Evolutionary conservation across 1,140 invertebrate species (phyloP).

Genomic region (Cyphomyrmex costatus): DNA sequence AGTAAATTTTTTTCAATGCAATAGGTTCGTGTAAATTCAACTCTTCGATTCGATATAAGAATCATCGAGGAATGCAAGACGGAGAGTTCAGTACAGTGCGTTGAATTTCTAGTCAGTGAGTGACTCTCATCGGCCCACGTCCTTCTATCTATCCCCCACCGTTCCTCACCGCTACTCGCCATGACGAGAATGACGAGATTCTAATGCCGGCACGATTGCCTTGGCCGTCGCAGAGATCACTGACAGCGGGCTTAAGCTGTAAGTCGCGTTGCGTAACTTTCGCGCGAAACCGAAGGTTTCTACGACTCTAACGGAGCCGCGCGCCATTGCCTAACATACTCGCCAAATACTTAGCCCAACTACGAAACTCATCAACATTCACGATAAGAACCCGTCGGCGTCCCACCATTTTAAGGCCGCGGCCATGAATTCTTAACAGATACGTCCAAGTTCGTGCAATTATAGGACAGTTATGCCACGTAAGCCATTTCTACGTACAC

Average conservation of each 20-base stretch:
- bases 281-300: slow-evolving; percentile 69
- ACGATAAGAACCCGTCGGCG: slow-evolving; percentile 14
- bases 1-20: too few species aligned
- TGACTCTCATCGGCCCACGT: slow-evolving; percentile 27
- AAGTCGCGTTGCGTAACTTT: slow-evolving; percentile 65
- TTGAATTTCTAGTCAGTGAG: slow-evolving; percentile 68
- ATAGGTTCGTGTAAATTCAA: neutral
- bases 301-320: slow-evolving; percentile 54
- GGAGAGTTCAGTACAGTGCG: neutral
- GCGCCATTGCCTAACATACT: slow-evolving; percentile 35
- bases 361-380: slow-evolving; percentile 36
- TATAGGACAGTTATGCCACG: neutral
- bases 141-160: slow-evolving; percentile 62
- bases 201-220: slow-evolving; percentile 63
- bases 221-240: slow-evolving; percentile 71
- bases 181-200: slow-evolving; percentile 48
- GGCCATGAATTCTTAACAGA: slow-evolving; percentile 40
- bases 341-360: slow-evolving; percentile 13
- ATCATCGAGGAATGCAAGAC: slow-evolving; percentile 31
- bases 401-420: slow-evolving; percentile 23
- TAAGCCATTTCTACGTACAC: neutral
- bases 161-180: neutral
- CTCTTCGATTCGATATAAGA: slow-evolving; percentile 18
- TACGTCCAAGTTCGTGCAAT: slow-evolving; percentile 14
- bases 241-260: slow-evolving; percentile 37